phyloP scores from a whole-genome alignment of 2,113 vertebrate species.

The Tychaedon coryphoeus region DNA sequence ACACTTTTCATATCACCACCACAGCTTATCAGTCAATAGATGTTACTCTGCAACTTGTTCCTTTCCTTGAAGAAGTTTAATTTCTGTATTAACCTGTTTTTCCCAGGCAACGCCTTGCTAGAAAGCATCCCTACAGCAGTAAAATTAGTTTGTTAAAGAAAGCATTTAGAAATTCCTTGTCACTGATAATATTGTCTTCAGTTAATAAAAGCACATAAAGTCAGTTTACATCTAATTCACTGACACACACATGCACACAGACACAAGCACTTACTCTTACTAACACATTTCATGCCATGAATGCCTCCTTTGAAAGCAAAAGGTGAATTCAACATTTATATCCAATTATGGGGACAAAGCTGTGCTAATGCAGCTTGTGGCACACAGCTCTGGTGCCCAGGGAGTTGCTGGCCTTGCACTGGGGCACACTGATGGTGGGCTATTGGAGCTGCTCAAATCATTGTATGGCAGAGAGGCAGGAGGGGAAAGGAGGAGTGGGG shows the following conservation, averaged over 20 bases:
- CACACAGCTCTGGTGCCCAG: neutral
- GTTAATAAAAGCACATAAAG: conserved; percentile 71
- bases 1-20: conserved; percentile 78
- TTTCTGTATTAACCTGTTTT: conserved; percentile 82
- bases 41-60: conserved; percentile 77
- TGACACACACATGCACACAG: neutral
- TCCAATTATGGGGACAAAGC: conserved; percentile 50
- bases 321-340: conserved; percentile 71
- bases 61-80: conserved; percentile 78
- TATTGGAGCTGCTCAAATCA: rapidly evolving
- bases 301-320: conserved; percentile 50
- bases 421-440: neutral
- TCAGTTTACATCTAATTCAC: conserved; percentile 73
- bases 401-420: neutral
- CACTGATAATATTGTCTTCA: conserved; percentile 74
- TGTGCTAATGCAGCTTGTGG: neutral
- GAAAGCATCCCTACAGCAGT: conserved; percentile 62
- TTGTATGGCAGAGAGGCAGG: neutral
- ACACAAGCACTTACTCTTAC: conserved; percentile 33
- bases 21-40: conserved; percentile 82
- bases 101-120: conserved; percentile 62
- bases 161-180: conserved; percentile 73
- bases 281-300: neutral
- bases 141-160: conserved; percentile 77
- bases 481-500: neutral